Evolutionary conservation across 1,140 invertebrate species (phyloP), one percentile per base, ranked within the genome.

Genomic region (Eciton burchellii): DNA sequence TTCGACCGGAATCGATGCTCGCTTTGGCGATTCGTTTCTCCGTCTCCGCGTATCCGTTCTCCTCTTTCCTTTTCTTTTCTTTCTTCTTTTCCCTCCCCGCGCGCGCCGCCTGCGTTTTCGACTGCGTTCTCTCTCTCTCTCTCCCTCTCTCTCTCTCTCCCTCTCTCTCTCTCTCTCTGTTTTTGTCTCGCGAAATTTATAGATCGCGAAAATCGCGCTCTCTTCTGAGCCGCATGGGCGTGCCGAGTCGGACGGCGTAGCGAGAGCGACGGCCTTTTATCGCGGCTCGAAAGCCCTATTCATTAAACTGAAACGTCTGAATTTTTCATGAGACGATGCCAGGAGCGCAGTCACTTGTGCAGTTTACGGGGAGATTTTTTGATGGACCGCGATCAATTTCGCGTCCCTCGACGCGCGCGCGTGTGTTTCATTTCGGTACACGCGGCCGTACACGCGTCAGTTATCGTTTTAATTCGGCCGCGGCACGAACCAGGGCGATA

Each of bases 1-100:
- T 88, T 88, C 87, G 86, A 81, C 79, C 79, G 70, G 70, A 81
- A 88, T 88, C 86, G 83, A 88, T 88, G 76, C 76, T 73, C 47
- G 52, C 65, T 73, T 24, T 56, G 74, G 63, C 54, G 72, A 76
- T 81, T 65, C 71, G 45, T 57, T 60, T 54, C 66, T 62, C 35
- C 43, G 29, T 84, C 35, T n/a, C 19, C 2, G 43, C 14, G 11
- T n/a, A n/a, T n/a, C n/a, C n/a, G n/a, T n/a, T n/a, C n/a, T n/a
- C 19, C 3, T n/a, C 41, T 41, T 54, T 6, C 14, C 19, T 14
- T n/a, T 1, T 59, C 62, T 4, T 8, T 56, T 59, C 54, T 29
- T 35, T 56, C n/a, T 57, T 66, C 47, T 68, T 68, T 52, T 11
- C 45, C 11, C 9, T 9, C 12, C 60, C 24, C 68, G 16, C 19